Conservation (phyloP, 2,113 vertebrate genomes). For the Benthochromis sp. region DNA sequence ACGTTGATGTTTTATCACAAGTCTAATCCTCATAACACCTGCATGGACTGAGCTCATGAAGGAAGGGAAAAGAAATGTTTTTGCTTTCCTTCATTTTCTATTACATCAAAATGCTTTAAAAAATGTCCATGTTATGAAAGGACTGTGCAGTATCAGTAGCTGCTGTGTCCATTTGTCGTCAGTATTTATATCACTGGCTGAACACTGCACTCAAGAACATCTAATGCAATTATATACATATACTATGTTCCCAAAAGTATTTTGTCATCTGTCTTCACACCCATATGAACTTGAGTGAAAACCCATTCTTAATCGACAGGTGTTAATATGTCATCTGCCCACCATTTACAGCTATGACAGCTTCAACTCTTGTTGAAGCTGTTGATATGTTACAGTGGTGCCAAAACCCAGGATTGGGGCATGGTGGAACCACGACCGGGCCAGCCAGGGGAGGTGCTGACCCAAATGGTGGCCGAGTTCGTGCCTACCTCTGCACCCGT, state of each 20-base stretch:
- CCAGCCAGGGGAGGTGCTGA: neutral
- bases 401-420: neutral
- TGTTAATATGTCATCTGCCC: neutral
- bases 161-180: neutral
- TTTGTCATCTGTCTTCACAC: neutral
- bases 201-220: neutral
- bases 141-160: neutral
- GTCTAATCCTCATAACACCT: neutral
- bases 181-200: neutral
- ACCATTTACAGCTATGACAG: neutral
- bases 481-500: neutral
- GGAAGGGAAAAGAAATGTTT: neutral
- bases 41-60: neutral
- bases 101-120: neutral
- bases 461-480: neutral
- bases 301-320: neutral
- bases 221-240: neutral
- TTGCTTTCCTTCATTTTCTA: neutral
- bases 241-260: neutral
- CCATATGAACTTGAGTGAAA: neutral
- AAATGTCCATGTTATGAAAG: neutral
- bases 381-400: neutral
- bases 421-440: accelerated
- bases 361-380: neutral
- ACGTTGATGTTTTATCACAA: neutral